These are phyloP conservation scores for Drosophila subpulchrella DNA, from an alignment of 1,140 invertebrate genomes.

Conservation along the genomic window DNA sequence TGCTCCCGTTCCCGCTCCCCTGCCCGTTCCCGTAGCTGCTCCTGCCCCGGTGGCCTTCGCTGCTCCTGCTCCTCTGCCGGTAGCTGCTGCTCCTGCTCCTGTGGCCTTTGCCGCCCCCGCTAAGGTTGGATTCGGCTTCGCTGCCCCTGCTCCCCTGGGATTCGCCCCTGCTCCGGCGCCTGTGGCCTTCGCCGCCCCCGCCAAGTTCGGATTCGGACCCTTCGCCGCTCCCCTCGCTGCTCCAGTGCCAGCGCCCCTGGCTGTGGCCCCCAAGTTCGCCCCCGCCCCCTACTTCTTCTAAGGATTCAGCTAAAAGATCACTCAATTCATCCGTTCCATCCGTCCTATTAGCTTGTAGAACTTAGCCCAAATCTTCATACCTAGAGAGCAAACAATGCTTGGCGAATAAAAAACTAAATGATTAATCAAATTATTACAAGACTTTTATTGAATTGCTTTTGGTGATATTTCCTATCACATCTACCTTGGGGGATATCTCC, in stretches of 20 bases:
- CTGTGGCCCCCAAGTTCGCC: constrained; percentile 61
- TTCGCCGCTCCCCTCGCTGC: constrained; percentile 64
- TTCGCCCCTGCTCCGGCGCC: constrained; percentile 59
- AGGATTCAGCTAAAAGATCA: constrained; percentile 12
- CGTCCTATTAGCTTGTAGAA: constrained; percentile 50
- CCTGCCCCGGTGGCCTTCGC: constrained; percentile 53
- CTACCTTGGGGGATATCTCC: not conserved
- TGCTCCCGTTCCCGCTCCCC: constrained; percentile 53
- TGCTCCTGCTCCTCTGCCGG: constrained; percentile 38
- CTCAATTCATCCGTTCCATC: constrained; percentile 15
- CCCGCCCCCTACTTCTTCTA: constrained; percentile 69
- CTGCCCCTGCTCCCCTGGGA: constrained; percentile 48
- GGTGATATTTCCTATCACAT: not conserved
- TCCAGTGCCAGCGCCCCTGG: constrained; percentile 69
- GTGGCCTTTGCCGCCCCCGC: constrained; percentile 64
- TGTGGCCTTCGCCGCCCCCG: constrained; percentile 59
- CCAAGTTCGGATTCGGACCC: constrained; percentile 64
- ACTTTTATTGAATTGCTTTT: not conserved
- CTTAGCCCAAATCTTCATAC: constrained; percentile 52
- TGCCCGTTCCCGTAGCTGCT: constrained; percentile 38
- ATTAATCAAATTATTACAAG: not conserved
- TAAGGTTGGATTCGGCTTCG: constrained; percentile 27
- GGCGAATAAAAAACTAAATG: constrained; percentile 54
- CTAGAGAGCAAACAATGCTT: constrained; percentile 50
- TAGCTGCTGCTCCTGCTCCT: constrained; percentile 53